Evolutionary conservation across 2,888 invertebrate species (phyloP).

Genomic region (Chalcosyrphus nemorum): DNA sequence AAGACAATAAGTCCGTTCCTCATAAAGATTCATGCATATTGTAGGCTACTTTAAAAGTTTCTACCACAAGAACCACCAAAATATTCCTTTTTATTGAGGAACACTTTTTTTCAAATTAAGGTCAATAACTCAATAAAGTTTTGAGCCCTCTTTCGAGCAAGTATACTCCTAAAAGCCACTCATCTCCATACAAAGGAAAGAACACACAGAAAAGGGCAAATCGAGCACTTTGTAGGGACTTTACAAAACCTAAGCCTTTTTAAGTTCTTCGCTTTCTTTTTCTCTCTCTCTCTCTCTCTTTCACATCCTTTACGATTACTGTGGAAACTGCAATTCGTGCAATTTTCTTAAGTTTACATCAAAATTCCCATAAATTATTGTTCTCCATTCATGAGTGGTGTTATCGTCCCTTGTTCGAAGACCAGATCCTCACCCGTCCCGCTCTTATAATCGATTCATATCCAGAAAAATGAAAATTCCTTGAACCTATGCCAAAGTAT

Average conservation of each 20-base stretch:
- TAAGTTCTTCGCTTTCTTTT: constrained; percentile 7
- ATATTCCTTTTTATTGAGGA: too few species aligned
- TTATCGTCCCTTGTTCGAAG: constrained; percentile 55
- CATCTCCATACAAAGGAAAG: neutral
- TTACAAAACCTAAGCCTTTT: constrained; percentile 31
- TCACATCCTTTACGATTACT: too few species aligned
- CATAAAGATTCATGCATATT: too few species aligned
- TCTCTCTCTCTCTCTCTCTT: constrained; percentile 2
- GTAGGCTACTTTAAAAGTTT: too few species aligned
- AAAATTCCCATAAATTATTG: constrained; percentile 72
- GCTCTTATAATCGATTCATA: constrained; percentile 70
- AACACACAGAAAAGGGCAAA: constrained; percentile 34
- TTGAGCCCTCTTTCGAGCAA: neutral
- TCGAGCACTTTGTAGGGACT: constrained; percentile 56
- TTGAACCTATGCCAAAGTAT: constrained; percentile 69
- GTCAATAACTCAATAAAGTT: constrained; percentile 44
- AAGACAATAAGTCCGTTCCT: too few species aligned
- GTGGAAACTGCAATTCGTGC: constrained; percentile 60
- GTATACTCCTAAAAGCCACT: neutral
- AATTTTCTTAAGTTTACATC: constrained; percentile 66
- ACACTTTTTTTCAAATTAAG: constrained; percentile 15
- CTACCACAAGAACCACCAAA: too few species aligned
- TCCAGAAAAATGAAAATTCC: constrained; percentile 70
- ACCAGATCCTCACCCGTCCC: neutral
- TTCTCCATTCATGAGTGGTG: constrained; percentile 69